These are phyloP conservation scores for Chloroceryle aenea DNA, from an alignment of 2,113 vertebrate species.

Conservation along the genomic window DNA sequence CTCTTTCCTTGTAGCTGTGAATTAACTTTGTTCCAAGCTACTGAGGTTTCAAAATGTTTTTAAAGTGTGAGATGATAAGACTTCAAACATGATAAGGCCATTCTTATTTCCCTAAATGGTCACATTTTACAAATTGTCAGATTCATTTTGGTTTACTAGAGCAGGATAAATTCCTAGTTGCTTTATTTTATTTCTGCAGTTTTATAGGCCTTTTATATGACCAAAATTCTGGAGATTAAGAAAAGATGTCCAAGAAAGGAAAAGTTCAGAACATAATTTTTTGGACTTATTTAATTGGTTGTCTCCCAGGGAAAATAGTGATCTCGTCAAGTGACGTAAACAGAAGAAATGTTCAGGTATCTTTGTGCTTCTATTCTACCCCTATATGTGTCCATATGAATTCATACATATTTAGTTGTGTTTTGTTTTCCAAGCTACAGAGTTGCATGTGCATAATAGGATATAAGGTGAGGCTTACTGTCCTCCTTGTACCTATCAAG, in stretches of 20 bases:
- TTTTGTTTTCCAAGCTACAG: background rate
- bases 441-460: background rate
- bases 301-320: background rate
- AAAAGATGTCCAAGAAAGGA: background rate
- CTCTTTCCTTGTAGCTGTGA: background rate
- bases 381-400: background rate
- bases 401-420: background rate
- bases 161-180: background rate
- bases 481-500: background rate
- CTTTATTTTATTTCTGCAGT: background rate
- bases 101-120: background rate
- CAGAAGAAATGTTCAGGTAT: background rate
- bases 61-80: background rate
- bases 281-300: background rate
- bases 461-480: background rate
- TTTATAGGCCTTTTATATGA: background rate
- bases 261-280: background rate
- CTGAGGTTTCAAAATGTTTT: background rate
- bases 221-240: background rate
- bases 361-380: background rate
- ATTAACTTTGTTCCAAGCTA: background rate
- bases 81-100: background rate
- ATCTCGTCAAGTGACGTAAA: background rate
- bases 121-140: background rate
- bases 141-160: slow-evolving; percentile 15